phyloP scores from a whole-genome alignment of 2,888 invertebrate species.

The Venustoraphidia nigricollis region DNA sequence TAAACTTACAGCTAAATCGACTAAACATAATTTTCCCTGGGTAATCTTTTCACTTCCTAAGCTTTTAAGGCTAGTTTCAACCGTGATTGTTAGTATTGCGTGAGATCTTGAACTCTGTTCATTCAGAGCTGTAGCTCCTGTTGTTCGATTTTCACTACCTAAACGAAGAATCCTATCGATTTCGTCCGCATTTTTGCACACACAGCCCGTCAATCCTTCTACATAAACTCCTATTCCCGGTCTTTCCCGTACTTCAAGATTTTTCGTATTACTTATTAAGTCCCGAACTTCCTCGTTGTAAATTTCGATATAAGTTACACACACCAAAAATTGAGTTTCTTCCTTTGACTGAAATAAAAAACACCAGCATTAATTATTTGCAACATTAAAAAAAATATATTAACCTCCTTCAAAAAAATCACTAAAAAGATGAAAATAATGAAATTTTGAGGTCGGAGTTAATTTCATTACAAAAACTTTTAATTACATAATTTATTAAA shows the following conservation, averaged over 20 bases:
- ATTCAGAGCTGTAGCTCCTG: constrained; percentile 95
- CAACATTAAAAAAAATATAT: too few species aligned
- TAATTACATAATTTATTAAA: too few species aligned
- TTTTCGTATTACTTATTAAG: constrained; percentile 73
- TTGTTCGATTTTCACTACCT: constrained; percentile 86
- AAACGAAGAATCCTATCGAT: constrained; percentile 87
- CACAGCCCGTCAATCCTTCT: constrained; percentile 90
- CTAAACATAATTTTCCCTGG: constrained; percentile 93
- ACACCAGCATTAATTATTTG: background rate
- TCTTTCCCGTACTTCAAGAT: constrained; percentile 86
- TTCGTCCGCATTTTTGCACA: constrained; percentile 62
- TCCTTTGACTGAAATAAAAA: constrained; percentile 29
- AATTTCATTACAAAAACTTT: too few species aligned
- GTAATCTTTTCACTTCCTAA: constrained; percentile 75
- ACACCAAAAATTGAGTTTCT: constrained; percentile 61
- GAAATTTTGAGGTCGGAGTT: too few species aligned
- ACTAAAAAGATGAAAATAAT: too few species aligned
- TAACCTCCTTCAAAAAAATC: too few species aligned
- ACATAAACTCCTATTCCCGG: constrained; percentile 97
- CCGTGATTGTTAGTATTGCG: constrained; percentile 95
- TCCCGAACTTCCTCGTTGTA: constrained; percentile 99
- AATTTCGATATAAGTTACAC: constrained; percentile 96
- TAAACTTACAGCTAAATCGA: constrained; percentile 74
- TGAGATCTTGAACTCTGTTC: constrained; percentile 91
- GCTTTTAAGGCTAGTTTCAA: constrained; percentile 83